Conservation (phyloP, 2,888 invertebrate genomes). For the Calameuta pallipes region DNA sequence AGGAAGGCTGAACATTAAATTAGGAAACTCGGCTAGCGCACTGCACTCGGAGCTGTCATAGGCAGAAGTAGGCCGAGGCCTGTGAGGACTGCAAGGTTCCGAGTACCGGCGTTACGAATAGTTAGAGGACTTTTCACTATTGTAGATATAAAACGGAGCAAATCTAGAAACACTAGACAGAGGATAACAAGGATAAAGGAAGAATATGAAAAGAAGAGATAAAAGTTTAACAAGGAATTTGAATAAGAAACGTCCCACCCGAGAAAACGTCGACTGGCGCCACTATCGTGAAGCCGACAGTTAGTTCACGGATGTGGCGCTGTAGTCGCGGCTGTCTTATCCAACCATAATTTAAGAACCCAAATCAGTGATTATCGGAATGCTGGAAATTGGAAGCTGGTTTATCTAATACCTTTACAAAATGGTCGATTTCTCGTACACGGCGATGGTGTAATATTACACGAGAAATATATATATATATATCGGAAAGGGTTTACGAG, state of each 20-base stretch:
- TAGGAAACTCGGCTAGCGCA: slow-evolving; percentile 27
- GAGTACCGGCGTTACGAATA: background rate
- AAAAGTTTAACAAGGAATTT: background rate
- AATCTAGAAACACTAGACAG: background rate
- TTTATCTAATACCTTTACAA: too few relatives aligned
- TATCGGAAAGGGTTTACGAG: background rate
- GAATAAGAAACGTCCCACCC: background rate
- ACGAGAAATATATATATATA: too few relatives aligned
- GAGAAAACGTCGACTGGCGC: background rate
- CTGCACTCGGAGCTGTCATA: slow-evolving; percentile 12
- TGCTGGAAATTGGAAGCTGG: too few relatives aligned
- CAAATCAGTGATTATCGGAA: too few relatives aligned
- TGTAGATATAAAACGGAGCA: background rate
- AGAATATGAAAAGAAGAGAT: background rate
- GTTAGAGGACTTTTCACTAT: background rate
- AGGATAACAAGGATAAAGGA: background rate
- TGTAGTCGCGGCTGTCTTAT: too few relatives aligned
- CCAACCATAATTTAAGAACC: too few relatives aligned
- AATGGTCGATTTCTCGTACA: too few relatives aligned
- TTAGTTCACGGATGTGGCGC: too few relatives aligned
- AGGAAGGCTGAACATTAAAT: slow-evolving; percentile 31
- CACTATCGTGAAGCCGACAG: background rate
- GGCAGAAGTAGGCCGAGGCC: slow-evolving; percentile 32
- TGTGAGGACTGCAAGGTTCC: slow-evolving; percentile 17
- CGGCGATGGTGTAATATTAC: too few relatives aligned